Evolutionary conservation across 2,888 invertebrate genomes (phyloP), one percentile per base, ranked within the genome.

Genomic region (Pristionchus exspectatus): DNA sequence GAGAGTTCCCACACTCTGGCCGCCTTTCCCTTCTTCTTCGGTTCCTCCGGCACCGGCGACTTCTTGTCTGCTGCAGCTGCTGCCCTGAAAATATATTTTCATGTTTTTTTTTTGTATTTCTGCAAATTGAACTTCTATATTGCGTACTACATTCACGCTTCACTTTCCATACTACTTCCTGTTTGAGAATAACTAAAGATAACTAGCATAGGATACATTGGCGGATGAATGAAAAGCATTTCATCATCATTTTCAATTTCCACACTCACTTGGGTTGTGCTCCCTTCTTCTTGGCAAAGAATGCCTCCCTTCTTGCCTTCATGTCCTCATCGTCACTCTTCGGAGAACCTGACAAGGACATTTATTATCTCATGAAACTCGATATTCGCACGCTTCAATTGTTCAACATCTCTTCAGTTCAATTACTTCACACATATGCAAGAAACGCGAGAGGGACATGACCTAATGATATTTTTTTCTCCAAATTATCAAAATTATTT

Each of bases 251-350:
- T 9, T 59, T n/a, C 33, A 63, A 63, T 63, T 50, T 50, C 12
- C 3, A 10, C 2, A 86, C 89, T 77, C 81, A 89, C 91, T 88
- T 92, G 87, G 77, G 44, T 24, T 66, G 30, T 90, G 93, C 94
- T 91, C 91, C 69, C 72, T 81, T 91, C 87, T 87, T 91, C 91
- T 90, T 92, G 59, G 92, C 92, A 56, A 91, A 91, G 69, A 98
- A 96, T 95, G 97, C 97, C 87, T 97, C 96, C 90, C 98, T 96
- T 95, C 97, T 98, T 27, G 89, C 81, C 90, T 97, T 96, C 30
- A 96, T 96, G 88, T 98, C 96, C 50, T 97, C 96, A 91, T 97
- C 97, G 92, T 97, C 97, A 90, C 90, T 91, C 54, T 91, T 90
- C 24, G 91, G 91, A n/a, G 92, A 91, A 30, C 87, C 87, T 87